Base-by-base conservation (phyloP, 2,797 vertebrate genomes). In the Megalops cyprinoides region DNA sequence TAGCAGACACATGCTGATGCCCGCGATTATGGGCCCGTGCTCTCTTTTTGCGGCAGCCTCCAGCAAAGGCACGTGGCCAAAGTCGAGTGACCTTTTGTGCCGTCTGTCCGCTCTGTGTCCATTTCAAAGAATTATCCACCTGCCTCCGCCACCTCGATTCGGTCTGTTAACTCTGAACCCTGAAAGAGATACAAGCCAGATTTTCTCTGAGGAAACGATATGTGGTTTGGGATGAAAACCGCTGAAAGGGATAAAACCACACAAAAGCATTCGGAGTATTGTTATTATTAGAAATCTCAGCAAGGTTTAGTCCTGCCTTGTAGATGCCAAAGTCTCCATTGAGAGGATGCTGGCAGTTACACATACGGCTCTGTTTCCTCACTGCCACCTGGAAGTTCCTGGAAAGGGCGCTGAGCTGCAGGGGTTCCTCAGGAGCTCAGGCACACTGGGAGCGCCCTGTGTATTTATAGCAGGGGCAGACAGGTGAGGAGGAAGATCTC, bases 401-500 rank as follows among this genome's bases (percentile, higher is more conserved):
- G 14, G 44, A 18, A 74, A 71, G 39, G 31, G n/a, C 44, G 49
- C 15, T 18, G 49, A 51, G 18, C 71, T 49, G 46, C 37, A 9
- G 4, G 37, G 67, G 25, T 44, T 44, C 18, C 67, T 9, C 44
- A 18, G 18, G 34, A 71, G 39, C 39, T 4, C n/a, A 9, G 67
- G 37, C 7, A 39, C 8, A n/a, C 39, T 44, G 67, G 67, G 67
- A 71, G 67, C n/a, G 23, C 37, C 37, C 37, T 23, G 67, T 42
- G 23, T 71, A 71, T 71, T 71, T 71, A 44, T 71, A 71, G 67
- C 67, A 44, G 39, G 67, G 39, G 18, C 67, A 71, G 67, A 71
- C 67, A 71, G 67, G 37, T 71, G 9, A 34, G 18, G 37, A 39
- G 37, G 62, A 4, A 28, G 6, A 5, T 18, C 62, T 44, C 67